These are phyloP conservation scores for Neocrepidodera transversa DNA, from an alignment of 2,888 invertebrate genomes.

Conservation along the genomic window DNA sequence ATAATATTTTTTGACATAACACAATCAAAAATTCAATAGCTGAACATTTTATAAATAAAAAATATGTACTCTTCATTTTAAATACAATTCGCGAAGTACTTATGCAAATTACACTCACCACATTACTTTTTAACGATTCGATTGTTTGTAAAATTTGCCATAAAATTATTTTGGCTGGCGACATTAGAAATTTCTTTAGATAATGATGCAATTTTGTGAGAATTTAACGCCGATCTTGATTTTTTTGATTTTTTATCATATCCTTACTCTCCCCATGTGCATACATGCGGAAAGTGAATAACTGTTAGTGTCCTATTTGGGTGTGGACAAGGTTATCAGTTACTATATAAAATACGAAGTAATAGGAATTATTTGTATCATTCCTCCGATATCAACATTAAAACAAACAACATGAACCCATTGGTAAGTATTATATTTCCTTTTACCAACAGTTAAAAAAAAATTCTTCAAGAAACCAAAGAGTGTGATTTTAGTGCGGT, in stretches of 20 bases:
- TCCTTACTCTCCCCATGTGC: constrained; percentile 29
- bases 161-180: not conserved
- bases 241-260: constrained; percentile 28
- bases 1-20: too few species aligned
- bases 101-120: not conserved
- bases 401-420: constrained; percentile 46
- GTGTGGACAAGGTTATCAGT: constrained; percentile 50
- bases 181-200: not conserved
- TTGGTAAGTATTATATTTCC: constrained; percentile 44
- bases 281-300: constrained; percentile 39
- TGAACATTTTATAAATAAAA: too few species aligned
- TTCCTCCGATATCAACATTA: constrained; percentile 45
- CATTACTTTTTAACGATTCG: not conserved
- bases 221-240: constrained; percentile 15
- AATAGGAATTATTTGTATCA: constrained; percentile 41
- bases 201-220: constrained; percentile 23
- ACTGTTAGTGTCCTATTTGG: constrained; percentile 41
- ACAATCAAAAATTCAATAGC: too few species aligned
- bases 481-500: not conserved
- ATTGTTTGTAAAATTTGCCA: not conserved
- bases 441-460: not conserved
- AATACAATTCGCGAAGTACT: too few species aligned
- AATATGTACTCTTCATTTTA: too few species aligned
- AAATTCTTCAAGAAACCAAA: not conserved
- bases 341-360: constrained; percentile 45